These are phyloP conservation scores for Trypoxylon attenuatum DNA, from an alignment of 2,888 invertebrate genomes.

Conservation along the genomic window DNA sequence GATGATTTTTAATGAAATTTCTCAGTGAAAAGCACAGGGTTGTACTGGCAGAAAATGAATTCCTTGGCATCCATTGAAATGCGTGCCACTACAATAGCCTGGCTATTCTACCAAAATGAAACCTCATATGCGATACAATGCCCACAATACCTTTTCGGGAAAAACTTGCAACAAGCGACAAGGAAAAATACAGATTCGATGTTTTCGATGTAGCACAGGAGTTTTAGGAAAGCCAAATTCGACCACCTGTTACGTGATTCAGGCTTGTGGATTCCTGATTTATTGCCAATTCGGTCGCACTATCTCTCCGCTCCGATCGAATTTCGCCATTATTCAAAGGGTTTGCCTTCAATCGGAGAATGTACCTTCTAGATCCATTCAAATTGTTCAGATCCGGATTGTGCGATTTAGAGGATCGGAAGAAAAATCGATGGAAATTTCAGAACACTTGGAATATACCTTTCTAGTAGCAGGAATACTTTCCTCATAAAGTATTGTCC, in stretches of 20 bases:
- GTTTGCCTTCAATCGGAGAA: no score
- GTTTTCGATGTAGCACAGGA: neutral
- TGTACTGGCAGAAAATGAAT: no score
- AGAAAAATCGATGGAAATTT: neutral
- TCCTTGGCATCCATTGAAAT: no score
- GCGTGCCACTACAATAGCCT: no score
- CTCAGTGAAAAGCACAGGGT: no score
- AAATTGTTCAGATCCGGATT: neutral
- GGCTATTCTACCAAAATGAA: no score
- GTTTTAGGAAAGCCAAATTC: constrained; percentile 16
- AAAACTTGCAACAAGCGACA: no score
- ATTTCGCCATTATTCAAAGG: neutral
- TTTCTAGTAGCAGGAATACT: neutral
- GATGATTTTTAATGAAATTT: no score
- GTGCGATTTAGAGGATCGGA: neutral
- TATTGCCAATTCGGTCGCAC: constrained; percentile 19
- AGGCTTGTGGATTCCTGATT: constrained; percentile 18
- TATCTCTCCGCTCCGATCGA: neutral
- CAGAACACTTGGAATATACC: neutral
- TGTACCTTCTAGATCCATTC: neutral
- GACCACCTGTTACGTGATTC: constrained; percentile 49
- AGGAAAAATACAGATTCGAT: no score
- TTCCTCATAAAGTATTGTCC: neutral
- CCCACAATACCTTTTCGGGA: no score
- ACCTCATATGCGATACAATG: no score